Conservation (phyloP, 1,140 invertebrate genomes). For the Carposina sasakii region DNA sequence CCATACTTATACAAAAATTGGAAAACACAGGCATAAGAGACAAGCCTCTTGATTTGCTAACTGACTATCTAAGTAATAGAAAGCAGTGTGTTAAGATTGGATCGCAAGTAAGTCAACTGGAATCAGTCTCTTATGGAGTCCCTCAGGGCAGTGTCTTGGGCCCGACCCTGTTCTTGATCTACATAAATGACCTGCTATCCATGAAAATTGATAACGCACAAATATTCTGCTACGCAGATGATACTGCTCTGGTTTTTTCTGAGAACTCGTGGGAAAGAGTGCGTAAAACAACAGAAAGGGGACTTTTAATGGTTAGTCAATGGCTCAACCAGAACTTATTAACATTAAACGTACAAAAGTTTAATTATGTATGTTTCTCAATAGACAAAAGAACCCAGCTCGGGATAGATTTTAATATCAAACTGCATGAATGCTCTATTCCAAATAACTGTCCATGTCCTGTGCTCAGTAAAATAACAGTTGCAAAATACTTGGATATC, state of each 20-base stretch:
- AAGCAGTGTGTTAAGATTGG: not conserved
- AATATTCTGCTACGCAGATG: not conserved
- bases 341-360: not conserved
- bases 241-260: not conserved
- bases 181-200: not conserved
- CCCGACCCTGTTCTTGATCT: not conserved
- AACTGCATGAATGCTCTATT: not conserved
- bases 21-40: not conserved
- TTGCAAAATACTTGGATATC: not conserved
- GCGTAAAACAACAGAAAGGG: not conserved
- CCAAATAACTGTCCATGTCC: not conserved
- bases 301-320: not conserved
- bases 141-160: not conserved
- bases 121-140: not conserved
- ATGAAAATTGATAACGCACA: not conserved
- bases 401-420: not conserved
- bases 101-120: not conserved
- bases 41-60: not conserved
- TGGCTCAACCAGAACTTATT: not conserved
- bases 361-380: conserved; percentile 2
- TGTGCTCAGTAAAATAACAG: not conserved
- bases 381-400: not conserved
- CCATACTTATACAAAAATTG: not conserved
- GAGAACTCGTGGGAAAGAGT: not conserved
- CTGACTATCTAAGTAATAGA: not conserved